Base-by-base conservation (phyloP, 2,797 vertebrate genomes). In the Graptemys geographica region DNA sequence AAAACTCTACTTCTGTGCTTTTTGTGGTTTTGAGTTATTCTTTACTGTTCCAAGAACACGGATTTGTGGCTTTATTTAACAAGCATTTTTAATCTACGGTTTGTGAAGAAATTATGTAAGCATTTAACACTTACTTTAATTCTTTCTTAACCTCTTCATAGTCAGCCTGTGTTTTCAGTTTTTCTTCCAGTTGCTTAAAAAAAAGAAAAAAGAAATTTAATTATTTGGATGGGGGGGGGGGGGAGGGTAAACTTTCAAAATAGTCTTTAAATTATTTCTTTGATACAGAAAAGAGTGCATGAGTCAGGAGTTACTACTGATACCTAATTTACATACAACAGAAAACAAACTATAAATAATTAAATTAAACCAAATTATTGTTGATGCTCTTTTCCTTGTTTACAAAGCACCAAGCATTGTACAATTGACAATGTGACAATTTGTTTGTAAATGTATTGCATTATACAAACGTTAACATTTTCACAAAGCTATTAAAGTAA, bases 81-180 rank as follows among this genome's bases (percentile, higher is more conserved):
- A 86, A 79, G 82, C 3, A 80, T 41, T 57, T 53, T 86, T 83
- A 74, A 57, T 33, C 44, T 72, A 37, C 9, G 87, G 84, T 74
- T 47, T 65, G 83, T 37, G 41, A 85, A 94, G 90, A 95, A 96
- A 96, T 84, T 81, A 95, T 72, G 83, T 86, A 90, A 51, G 90
- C 81, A 90, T 82, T 65, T 83, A 88, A 93, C 87, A 97, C 99
- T 99, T 98, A 99, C 99, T 99, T 99, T 96, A 99, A 97, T 97
- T 99, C 99, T 98, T 99, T 99, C 98, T 99, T 99, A 97, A 99
- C 98, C 97, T 99, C 99, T 96, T 99, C 99, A 97, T 99, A 99
- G 98, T 99, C 99, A 49, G 99, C 98, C 98, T 99, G 99, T 88
- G 98, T 99, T 98, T 99, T 99, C 97, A 99, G 98, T 96, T 99